Evolutionary conservation across 2,113 vertebrate genomes (phyloP).

Genomic region (Mormoops blainvillei): DNA sequence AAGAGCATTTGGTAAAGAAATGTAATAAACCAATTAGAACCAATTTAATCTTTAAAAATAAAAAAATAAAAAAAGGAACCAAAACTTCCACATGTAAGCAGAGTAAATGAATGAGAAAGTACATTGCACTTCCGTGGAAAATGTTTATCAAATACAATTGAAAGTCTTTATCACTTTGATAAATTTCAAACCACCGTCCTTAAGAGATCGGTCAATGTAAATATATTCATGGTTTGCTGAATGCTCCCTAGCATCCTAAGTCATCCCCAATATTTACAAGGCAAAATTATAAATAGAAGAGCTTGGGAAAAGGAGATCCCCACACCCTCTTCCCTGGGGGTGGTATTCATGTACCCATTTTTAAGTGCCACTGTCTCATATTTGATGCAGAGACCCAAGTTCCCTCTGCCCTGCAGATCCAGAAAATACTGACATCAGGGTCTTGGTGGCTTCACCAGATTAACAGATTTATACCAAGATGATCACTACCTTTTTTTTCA

Average conservation of each 20-base stretch:
- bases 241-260: not conserved
- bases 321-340: not conserved
- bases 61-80: constrained; percentile 17
- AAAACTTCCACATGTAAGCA: constrained; percentile 36
- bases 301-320: not conserved
- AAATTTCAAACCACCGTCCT: constrained; percentile 60
- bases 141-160: constrained; percentile 52
- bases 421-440: not conserved
- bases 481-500: not conserved
- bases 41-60: not conserved
- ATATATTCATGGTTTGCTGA: constrained; percentile 19
- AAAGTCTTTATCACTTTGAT: constrained; percentile 67
- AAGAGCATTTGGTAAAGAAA: not conserved
- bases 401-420: not conserved
- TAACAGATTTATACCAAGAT: not conserved
- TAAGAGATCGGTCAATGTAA: not conserved
- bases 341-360: not conserved
- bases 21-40: constrained; percentile 31
- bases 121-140: constrained; percentile 61
- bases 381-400: not conserved
- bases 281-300: not conserved
- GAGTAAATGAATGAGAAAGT: constrained; percentile 34
- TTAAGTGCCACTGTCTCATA: not conserved
- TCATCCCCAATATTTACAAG: not conserved
- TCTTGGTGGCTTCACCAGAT: not conserved